phyloP scores from a whole-genome alignment of 92 coral and sea anemone genomes.

The Blastomussa wellsi region DNA sequence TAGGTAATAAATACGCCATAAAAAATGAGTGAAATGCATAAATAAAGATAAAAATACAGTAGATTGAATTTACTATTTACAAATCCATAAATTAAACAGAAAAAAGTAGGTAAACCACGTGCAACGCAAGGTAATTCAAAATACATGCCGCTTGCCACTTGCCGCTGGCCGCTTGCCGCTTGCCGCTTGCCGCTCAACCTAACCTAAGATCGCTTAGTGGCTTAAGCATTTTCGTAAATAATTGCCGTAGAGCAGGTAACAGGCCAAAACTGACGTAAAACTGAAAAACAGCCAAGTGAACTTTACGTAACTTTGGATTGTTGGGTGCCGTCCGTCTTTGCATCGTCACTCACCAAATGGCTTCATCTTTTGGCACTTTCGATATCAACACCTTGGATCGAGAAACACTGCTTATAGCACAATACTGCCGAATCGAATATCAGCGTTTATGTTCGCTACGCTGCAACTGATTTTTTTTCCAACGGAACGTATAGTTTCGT shows the following conservation, averaged over 20 bases:
- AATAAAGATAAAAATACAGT: no score
- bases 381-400: not conserved
- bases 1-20: no score
- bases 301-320: not conserved
- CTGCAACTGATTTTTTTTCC: not conserved
- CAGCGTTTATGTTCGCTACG: not conserved
- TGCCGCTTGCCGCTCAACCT: not conserved
- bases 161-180: no score
- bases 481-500: not conserved
- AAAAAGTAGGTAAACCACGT: no score
- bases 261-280: not conserved
- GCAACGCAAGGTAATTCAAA: not conserved
- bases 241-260: not conserved
- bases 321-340: not conserved
- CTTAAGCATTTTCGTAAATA: not conserved
- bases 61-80: no score
- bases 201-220: not conserved
- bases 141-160: not conserved
- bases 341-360: not conserved
- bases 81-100: no score
- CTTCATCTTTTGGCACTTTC: not conserved
- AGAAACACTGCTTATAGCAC: not conserved
- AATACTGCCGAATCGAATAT: not conserved
- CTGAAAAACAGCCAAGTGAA: not conserved
- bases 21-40: no score